Conservation (phyloP, 1,140 invertebrate species). For the Aporrectodea caliginosa region DNA sequence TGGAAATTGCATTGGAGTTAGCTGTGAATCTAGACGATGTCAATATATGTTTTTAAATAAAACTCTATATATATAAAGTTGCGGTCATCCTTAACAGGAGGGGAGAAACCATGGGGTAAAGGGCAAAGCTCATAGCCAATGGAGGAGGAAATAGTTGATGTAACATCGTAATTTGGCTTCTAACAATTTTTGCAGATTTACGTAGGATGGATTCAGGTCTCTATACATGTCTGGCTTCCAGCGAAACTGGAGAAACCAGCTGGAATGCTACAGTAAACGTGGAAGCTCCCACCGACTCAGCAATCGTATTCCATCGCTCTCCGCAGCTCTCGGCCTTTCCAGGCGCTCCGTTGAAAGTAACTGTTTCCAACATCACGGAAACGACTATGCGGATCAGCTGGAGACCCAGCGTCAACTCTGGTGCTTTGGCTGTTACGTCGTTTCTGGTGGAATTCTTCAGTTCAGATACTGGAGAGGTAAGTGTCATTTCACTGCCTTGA, state of each 20-base stretch:
- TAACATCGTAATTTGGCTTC: no score
- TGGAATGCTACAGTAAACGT: conserved; percentile 74
- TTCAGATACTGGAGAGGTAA: conserved; percentile 46
- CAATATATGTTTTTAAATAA: no score
- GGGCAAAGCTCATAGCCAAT: no score
- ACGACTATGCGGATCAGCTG: conserved; percentile 75
- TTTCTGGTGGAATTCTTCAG: conserved; percentile 86
- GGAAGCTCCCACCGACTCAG: conserved; percentile 67
- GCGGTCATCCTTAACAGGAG: no score
- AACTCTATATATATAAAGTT: no score
- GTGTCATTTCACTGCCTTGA: no score
- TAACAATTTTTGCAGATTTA: conserved; percentile 68
- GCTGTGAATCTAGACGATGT: no score
- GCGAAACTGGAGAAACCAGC: conserved; percentile 76
- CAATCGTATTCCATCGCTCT: conserved; percentile 73
- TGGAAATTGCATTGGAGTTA: no score
- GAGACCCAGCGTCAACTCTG: conserved; percentile 64
- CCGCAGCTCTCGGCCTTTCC: conserved; percentile 73
- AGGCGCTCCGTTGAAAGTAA: conserved; percentile 69
- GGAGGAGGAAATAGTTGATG: no score
- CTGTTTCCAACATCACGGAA: conserved; percentile 71
- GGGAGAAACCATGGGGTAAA: no score
- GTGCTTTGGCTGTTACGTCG: conserved; percentile 70
- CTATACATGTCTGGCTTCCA: conserved; percentile 69
- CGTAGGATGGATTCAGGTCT: conserved; percentile 59